phyloP scores from a whole-genome alignment of 1,140 invertebrate species.

The Sminthurinus signatus region DNA sequence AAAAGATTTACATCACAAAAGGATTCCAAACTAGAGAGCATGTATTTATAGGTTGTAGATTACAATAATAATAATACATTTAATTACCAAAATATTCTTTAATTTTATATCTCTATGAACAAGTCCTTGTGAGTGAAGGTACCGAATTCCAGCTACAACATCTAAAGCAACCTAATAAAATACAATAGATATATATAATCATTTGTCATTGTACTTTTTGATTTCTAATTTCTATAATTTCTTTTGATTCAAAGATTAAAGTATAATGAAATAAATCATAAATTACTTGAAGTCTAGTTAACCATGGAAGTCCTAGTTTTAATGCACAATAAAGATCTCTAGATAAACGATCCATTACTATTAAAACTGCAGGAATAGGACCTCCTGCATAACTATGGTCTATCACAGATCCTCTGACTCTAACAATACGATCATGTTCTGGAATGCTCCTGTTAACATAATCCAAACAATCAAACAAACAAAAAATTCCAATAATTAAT shows the following conservation, averaged over 20 bases:
- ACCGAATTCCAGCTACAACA: conserved; percentile 76
- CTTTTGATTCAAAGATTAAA: no score
- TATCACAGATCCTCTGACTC: conserved; percentile 72
- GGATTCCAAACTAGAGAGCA: no score
- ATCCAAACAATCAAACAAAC: conserved; percentile 24
- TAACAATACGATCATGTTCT: conserved; percentile 73
- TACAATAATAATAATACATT: conserved; percentile 1
- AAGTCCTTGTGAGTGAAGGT: conserved; percentile 78
- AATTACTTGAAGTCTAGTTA: conserved; percentile 52
- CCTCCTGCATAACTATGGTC: conserved; percentile 67
- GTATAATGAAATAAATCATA: not conserved
- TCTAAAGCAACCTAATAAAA: conserved; percentile 65
- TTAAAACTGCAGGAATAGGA: conserved; percentile 64
- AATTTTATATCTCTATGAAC: conserved; percentile 86
- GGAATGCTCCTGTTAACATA: conserved; percentile 62
- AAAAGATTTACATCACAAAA: not conserved
- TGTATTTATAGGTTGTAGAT: no score
- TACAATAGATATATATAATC: conserved; percentile 20
- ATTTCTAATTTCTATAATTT: no score
- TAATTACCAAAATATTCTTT: conserved; percentile 73
- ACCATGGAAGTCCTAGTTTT: conserved; percentile 62
- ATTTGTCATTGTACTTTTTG: no score
- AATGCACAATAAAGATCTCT: conserved; percentile 77
- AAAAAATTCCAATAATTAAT: not conserved
- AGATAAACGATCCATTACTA: conserved; percentile 66